phyloP scores from a whole-genome alignment of 2,888 invertebrate genomes.

The Entomobrya proxima region DNA sequence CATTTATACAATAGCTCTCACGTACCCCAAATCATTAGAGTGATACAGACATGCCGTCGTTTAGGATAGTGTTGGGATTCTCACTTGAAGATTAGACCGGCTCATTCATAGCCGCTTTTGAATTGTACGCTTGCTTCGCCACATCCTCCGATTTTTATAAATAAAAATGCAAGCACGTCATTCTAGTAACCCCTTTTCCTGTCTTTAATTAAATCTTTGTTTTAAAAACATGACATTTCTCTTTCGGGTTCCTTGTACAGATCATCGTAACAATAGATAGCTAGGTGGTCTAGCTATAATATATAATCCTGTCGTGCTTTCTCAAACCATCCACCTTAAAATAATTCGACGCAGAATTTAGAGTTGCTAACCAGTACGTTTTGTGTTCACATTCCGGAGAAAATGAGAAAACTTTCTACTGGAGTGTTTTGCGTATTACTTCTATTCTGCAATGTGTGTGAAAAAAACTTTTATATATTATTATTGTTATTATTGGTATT shows the following conservation, averaged over 20 bases:
- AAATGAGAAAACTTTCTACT: background rate
- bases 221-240: background rate
- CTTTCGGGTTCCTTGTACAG: no score
- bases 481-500: no score
- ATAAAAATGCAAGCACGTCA: background rate
- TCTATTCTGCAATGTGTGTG: background rate
- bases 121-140: background rate
- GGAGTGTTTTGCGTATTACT: background rate
- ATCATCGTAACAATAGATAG: background rate
- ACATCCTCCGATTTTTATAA: background rate
- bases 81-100: constrained; percentile 27
- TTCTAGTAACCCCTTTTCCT: constrained; percentile 25
- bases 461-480: no score
- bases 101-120: background rate
- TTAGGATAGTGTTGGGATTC: constrained; percentile 1
- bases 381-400: background rate
- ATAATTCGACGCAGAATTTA: background rate
- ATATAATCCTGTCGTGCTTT: no score
- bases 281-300: background rate
- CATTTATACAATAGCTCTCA: constrained; percentile 6
- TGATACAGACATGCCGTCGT: constrained; percentile 42
- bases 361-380: background rate
- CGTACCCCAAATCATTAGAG: constrained; percentile 55
- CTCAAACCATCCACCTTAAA: background rate
- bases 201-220: background rate